Base-by-base conservation (phyloP, 2,888 invertebrate genomes). In the Drosophila meridionalis region DNA sequence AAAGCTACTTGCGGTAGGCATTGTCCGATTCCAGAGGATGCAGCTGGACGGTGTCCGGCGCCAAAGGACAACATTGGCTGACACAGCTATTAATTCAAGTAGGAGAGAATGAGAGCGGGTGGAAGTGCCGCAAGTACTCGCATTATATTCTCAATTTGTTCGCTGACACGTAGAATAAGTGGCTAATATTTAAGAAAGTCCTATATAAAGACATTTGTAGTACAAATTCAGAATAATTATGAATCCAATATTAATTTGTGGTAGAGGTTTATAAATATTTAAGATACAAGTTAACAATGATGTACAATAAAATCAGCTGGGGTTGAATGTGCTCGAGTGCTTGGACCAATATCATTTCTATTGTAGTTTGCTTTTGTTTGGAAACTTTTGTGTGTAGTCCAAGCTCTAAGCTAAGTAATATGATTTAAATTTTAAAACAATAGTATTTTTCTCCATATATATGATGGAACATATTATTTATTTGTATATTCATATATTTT, bases 1-100 rank as follows among this genome's bases (percentile, higher is more conserved):
- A 78, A 76, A 64, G 64, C 74, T 40, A 69, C 69, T 60, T 69
- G 69, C 53, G 64, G 73, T 74, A 61, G 55, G 43, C 48, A 63
- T 58, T 59, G 28, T 42, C 40, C 58, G 56, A 59, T 42, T 71
- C 34, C n/a, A 28, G 8, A 28, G 45, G 45, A 58, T 50, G 32
- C 55, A 56, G 32, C 47, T 42, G 47, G 42, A 62, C 32, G 20
- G 7, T 6, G 42, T 38, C 20, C 52, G 20, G 34, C 2, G 36
- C 52, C 4, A 20, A 34, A 53, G 52, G 9, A 59, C 20, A 28
- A 34, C 48, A 34, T 9, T 9, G 38, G n/a, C 36, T 30, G 20
- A 28, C 28, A 36, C 20, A n/a, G 45, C 32, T 38, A 32, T 53
- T 26, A 38, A 32, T 43, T 11, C 32, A 32, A 38, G 52, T 38